Base-by-base conservation (phyloP, 2,888 invertebrate genomes). In the Nipponacmea schrenckii region DNA sequence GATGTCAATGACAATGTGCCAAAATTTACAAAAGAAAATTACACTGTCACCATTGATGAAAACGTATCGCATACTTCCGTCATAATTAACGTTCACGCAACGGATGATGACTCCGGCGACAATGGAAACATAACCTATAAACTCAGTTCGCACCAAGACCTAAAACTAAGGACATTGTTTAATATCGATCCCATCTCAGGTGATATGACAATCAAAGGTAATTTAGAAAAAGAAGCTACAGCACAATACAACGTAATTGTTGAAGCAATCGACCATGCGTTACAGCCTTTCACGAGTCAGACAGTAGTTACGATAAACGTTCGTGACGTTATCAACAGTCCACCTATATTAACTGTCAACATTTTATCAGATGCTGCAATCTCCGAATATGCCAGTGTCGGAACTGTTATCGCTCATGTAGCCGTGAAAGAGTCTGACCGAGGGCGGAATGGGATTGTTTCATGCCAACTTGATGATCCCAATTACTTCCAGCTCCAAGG, bases 261-360 rank as follows among this genome's bases (percentile, higher is more conserved):
- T 10, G 83, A 83, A 56, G 85, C 84, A 12, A 79, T 79, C 39
- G 85, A 86, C 71, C 67, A 75, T 31, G 85, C 81, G 0, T 69
- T 73, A 3, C 83, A 82, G 66, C 80, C 84, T 0, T 77, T 80
- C 65, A 82, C 81, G 24, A 77, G 82, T 3, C 80, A 81, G 46
- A 81, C 83, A 1, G 77, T 81, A 65, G 83, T 84, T 2, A 78
- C 78, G 50, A 77, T 86, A 45, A 74, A 77, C 62, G 93, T 97
- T 10, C 95, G 95, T 84, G 89, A 90, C 76, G 96, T 96, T 89
- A 97, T 97, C 89, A 97, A 97, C 88, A 96, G 97, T 88, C 96
- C 97, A n/a, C 97, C 97, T 0, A 92, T 95, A 50, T 81, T 85
- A 27, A 75, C 74, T n/a, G 74, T 83, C 56, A 78, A 78, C 64